Evolutionary conservation across 2,113 vertebrate species (phyloP).

Genomic region (Notechis scutatus): DNA sequence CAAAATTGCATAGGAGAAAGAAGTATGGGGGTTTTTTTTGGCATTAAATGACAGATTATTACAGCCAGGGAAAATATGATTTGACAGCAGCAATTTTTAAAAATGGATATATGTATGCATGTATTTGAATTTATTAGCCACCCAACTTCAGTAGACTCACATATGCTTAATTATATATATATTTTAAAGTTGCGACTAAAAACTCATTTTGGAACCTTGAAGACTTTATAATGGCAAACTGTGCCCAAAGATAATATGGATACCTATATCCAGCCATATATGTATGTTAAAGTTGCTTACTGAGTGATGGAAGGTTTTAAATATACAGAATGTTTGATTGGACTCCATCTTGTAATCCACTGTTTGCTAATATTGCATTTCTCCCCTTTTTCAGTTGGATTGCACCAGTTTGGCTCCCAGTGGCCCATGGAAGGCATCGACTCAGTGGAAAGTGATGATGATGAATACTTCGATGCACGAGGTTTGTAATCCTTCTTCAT

Average conservation of each 20-base stretch:
- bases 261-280: background rate
- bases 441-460: conserved; percentile 93
- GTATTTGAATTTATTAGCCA: background rate
- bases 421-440: conserved; percentile 88
- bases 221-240: too few relatives aligned
- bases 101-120: background rate
- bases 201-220: too few relatives aligned
- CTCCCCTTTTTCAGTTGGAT: conserved; percentile 69
- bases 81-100: background rate
- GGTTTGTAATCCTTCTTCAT: conserved; percentile 70
- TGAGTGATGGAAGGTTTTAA: background rate
- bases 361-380: conserved; percentile 10
- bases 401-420: conserved; percentile 72
- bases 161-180: background rate
- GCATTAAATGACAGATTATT: background rate
- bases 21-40: background rate
- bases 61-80: background rate
- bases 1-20: background rate
- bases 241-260: too few relatives aligned
- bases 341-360: background rate
- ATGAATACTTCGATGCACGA: conserved; percentile 97
- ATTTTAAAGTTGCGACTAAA: background rate
- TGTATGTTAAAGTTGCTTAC: background rate
- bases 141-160: background rate
- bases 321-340: background rate